Percentiles rank a stretch among this genome's conserved stretches.
phyloP scores from a whole-genome alignment of 2,113 vertebrate genomes.

The Barbus barbus region DNA sequence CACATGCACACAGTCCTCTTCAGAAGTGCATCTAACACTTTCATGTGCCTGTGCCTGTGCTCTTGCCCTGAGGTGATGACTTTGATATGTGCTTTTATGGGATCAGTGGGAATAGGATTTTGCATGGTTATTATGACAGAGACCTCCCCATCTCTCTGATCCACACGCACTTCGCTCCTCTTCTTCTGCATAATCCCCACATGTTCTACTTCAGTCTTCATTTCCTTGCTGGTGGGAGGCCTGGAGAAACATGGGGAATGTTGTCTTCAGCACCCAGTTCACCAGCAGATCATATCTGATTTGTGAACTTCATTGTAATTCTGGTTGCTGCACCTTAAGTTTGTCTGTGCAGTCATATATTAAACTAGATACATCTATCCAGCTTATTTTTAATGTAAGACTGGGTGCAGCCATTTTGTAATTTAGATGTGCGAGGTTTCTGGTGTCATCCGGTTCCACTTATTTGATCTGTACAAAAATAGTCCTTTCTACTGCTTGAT shows the following conservation, averaged over 20 bases:
- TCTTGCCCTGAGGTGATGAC: constrained; percentile 23
- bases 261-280: constrained; percentile 28
- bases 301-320: neutral
- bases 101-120: constrained; percentile 39
- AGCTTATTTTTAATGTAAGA: neutral
- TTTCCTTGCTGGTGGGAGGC: constrained; percentile 32
- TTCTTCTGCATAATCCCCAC: constrained; percentile 30
- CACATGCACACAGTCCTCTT: neutral
- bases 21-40: constrained; percentile 11
- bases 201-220: constrained; percentile 33
- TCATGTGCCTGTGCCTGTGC: neutral
- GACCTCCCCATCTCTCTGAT: constrained; percentile 7
- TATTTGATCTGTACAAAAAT: neutral
- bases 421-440: neutral
- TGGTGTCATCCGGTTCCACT: neutral
- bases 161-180: constrained; percentile 10
- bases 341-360: neutral
- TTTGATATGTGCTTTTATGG: constrained; percentile 37
- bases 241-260: neutral
- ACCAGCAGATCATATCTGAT: neutral
- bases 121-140: constrained; percentile 30
- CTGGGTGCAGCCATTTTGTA: too few species aligned
- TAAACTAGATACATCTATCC: neutral
- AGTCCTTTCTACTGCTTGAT: neutral
- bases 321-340: neutral